A percentile compares a stretch with the other conserved stretches of the same genome.
phyloP scores from a whole-genome alignment of 1,140 invertebrate species.

The Amyelois transitella region DNA sequence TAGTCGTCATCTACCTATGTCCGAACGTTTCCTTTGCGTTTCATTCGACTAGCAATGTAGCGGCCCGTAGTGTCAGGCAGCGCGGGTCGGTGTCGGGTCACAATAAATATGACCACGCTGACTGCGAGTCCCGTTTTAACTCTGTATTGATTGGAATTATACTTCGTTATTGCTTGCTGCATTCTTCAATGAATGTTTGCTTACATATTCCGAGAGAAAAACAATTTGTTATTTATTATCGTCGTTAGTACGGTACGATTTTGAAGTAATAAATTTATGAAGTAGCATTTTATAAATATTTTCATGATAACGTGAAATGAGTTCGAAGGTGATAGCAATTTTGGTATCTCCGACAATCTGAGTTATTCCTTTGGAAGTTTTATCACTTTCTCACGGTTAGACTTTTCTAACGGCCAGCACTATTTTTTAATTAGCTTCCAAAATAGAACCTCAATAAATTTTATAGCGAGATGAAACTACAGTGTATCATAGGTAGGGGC shows the following conservation, averaged over 20 bases:
- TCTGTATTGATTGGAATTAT: constrained; percentile 18
- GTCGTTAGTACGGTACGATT: not conserved
- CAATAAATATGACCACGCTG: constrained; percentile 31
- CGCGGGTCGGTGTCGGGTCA: constrained; percentile 28
- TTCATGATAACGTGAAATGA: not conserved
- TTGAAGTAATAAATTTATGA: not conserved
- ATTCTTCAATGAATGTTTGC: not conserved
- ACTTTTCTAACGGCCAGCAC: constrained; percentile 46
- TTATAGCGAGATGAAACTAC: constrained; percentile 43
- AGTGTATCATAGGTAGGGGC: constrained; percentile 19
- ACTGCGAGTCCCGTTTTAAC: constrained; percentile 33
- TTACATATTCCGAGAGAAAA: not conserved
- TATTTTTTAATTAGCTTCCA: constrained; percentile 59
- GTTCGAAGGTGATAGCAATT: constrained; percentile 24
- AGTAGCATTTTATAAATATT: not conserved
- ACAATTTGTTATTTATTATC: not conserved
- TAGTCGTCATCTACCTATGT: no score
- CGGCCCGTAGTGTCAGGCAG: not conserved
- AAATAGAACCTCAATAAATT: constrained; percentile 61
- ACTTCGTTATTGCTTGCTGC: constrained; percentile 16
- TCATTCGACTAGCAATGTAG: not conserved
- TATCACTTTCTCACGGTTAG: constrained; percentile 57
- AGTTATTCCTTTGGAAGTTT: constrained; percentile 38
- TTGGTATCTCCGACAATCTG: constrained; percentile 19
- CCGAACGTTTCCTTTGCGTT: no score